These are phyloP conservation scores for Myotis davidii DNA, from an alignment of 2,113 vertebrate species.

Conservation along the genomic window DNA sequence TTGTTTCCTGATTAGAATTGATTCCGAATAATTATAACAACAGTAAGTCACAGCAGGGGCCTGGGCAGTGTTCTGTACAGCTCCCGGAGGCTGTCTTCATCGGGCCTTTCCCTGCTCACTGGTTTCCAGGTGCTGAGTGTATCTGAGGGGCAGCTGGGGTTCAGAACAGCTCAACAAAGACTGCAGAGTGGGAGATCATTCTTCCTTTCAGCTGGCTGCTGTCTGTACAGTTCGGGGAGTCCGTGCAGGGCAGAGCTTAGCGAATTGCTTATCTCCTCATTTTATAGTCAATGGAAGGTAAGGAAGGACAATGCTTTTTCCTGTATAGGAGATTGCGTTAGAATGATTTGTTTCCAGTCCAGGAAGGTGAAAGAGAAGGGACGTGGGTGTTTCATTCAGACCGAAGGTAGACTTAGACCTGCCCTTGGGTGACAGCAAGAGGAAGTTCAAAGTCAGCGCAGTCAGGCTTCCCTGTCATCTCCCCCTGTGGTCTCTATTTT, in stretches of 20 bases:
- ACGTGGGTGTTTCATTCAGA: background rate
- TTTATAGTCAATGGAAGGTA: background rate
- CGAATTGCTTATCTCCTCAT: background rate
- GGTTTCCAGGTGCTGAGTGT: background rate
- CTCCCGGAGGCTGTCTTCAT: background rate
- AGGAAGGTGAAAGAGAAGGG: background rate
- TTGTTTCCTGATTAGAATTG: conserved; percentile 71
- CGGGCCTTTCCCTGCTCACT: background rate
- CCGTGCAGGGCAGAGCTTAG: background rate
- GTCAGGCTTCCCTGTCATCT: background rate
- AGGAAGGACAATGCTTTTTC: background rate
- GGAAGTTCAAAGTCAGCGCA: background rate
- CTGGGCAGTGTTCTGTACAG: background rate
- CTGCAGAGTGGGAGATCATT: background rate
- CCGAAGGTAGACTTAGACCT: background rate
- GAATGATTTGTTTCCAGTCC: background rate
- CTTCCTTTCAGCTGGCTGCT: background rate
- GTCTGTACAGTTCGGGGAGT: background rate
- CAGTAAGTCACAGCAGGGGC: conserved; percentile 3
- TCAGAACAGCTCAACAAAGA: background rate
- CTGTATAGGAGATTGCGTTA: background rate
- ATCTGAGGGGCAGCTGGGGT: background rate
- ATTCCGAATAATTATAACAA: conserved; percentile 63
- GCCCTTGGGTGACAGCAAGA: background rate
- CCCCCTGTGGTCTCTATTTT: background rate